Evolutionary conservation across 2,888 invertebrate genomes (phyloP).

Genomic region (Scaptodrosophila latifasciaeformis): DNA sequence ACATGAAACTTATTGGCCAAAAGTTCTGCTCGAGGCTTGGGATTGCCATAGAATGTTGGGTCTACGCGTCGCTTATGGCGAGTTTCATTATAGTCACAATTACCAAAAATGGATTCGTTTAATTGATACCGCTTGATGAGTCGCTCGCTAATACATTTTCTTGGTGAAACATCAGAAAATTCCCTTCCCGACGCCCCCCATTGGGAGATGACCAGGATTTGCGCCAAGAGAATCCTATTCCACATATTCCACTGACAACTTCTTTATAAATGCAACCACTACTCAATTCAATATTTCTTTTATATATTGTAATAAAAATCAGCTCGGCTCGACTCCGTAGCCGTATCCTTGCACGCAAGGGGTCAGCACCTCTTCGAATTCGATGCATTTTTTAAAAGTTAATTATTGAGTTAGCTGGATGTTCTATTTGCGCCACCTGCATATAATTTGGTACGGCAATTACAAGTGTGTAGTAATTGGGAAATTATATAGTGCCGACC

Average conservation of each 20-base stretch:
- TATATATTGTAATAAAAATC: background rate
- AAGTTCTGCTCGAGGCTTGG: slow-evolving; percentile 78
- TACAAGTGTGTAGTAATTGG: no score
- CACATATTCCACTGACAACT: background rate
- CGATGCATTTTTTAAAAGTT: slow-evolving; percentile 14
- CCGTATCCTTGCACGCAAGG: slow-evolving; percentile 14
- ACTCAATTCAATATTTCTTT: background rate
- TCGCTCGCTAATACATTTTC: background rate
- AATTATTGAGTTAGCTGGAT: no score
- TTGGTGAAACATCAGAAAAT: background rate
- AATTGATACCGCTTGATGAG: slow-evolving; percentile 7
- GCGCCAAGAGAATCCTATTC: background rate
- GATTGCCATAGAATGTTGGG: slow-evolving; percentile 78
- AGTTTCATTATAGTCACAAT: slow-evolving; percentile 8
- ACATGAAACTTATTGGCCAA: slow-evolving; percentile 77
- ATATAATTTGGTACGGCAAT: no score
- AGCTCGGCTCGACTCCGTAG: background rate
- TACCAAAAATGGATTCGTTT: slow-evolving; percentile 33
- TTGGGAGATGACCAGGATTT: background rate
- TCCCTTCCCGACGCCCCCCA: background rate
- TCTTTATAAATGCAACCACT: background rate
- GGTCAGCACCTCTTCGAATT: slow-evolving; percentile 18
- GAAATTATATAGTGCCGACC: no score
- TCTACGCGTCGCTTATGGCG: slow-evolving; percentile 74
- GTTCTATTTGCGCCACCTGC: no score